Conservation (phyloP, 2,113 vertebrate species). For the Urocolius indicus region DNA sequence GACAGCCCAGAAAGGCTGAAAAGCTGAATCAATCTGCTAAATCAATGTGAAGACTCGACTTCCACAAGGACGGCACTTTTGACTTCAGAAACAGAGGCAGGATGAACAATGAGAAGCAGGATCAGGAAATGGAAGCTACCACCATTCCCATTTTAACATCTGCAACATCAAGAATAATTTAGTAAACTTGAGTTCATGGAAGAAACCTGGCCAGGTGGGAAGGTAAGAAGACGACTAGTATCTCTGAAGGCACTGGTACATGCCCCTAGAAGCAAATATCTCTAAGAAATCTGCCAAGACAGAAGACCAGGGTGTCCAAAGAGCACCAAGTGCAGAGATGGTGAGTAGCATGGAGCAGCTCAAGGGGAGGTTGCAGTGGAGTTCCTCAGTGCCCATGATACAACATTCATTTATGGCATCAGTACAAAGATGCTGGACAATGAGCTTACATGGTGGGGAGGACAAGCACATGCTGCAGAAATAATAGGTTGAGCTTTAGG, state of each 20-base stretch:
- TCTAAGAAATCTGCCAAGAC: neutral
- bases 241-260: neutral
- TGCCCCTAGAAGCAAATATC: neutral
- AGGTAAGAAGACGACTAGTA: neutral
- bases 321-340: neutral
- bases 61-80: neutral
- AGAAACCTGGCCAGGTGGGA: neutral
- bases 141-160: neutral
- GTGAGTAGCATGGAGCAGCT: neutral
- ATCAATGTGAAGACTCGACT: neutral
- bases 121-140: neutral
- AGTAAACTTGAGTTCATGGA: neutral
- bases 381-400: neutral
- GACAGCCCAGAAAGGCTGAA: neutral
- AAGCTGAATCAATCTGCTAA: neutral
- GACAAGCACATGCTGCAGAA: neutral
- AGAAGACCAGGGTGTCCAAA: neutral
- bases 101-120: neutral
- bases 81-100: neutral
- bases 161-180: neutral
- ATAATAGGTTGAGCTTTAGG: neutral
- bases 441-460: neutral
- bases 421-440: neutral
- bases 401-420: neutral
- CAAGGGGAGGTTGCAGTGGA: neutral